Conservation (phyloP, 2,888 invertebrate genomes). For the Emesis castigata region DNA sequence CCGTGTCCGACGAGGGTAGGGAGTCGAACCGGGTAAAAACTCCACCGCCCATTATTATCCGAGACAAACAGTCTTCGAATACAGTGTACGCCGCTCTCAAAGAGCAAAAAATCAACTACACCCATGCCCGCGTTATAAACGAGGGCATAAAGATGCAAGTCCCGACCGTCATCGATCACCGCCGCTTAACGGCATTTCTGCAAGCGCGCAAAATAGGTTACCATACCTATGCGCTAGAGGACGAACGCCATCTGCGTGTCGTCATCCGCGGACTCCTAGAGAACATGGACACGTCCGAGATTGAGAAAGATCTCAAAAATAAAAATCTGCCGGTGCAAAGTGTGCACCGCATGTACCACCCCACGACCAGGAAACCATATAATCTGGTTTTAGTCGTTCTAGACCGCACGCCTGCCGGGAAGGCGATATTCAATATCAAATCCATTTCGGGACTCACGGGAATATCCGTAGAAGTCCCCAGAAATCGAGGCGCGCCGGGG, state of each 20-base stretch:
- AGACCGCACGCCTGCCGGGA: background rate
- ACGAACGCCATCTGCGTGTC: background rate
- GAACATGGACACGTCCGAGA: background rate
- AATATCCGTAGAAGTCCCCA: background rate
- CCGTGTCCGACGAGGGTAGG: background rate
- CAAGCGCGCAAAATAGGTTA: background rate
- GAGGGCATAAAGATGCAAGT: background rate
- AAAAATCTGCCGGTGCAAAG: background rate
- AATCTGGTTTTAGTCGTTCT: slow-evolving; percentile 1
- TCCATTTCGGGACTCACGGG: too few relatives aligned
- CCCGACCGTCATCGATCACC: background rate
- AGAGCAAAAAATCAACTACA: background rate
- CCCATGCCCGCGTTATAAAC: background rate
- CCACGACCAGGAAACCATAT: background rate
- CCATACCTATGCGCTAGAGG: background rate
- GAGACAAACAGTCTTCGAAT: background rate
- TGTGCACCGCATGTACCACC: slow-evolving; percentile 6
- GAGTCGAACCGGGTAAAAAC: background rate
- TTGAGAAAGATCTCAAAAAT: background rate
- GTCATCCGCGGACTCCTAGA: background rate
- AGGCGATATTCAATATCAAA: background rate
- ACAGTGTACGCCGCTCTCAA: background rate
- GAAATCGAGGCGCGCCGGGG: background rate
- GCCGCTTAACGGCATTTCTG: background rate
- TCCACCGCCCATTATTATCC: background rate